Base-by-base conservation (phyloP, 1,140 invertebrate species). In the Orchestia grillus region DNA sequence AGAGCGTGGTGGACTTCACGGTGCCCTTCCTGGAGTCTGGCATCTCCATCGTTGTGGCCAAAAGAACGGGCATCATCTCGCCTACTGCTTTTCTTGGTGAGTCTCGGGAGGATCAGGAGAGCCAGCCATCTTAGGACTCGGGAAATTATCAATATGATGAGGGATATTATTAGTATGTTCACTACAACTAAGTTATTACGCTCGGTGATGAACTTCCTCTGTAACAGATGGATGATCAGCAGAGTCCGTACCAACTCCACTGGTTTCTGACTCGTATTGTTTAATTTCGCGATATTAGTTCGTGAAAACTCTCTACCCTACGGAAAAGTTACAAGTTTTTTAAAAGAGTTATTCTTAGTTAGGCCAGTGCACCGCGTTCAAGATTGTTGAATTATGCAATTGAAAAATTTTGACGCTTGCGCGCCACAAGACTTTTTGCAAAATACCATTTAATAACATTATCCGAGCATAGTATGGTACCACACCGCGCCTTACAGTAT, bases 11-110 rank as follows among this genome's bases (percentile, higher is more conserved):
- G 88, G 99, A 99, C 97, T 99, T 99, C 97, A 99, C 99, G 91
- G 98, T 99, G 90, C 99, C 99, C 0, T 99, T 99, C 97, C 98
- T 99, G 98, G 99, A 99, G 97, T 99, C 99, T 4, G 99, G 99
- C 57, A 99, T 99, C 44, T 99, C 99, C 3, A 99, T 99, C 96
- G 98, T 99, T 0, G 99, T 99, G 0, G 99, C 99, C 3, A 99
- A 99, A 97, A 98, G 99, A 97, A 99, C 99, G 15, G 99, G 99
- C 41, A 99, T 99, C 96, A 99, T 99, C 96, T 99, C 99, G 0
- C 99, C 99, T 0, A 99, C 99, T 36, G 99, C 99, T n/a, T 99
- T 99, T 97, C 97, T 99, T 96, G 98, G 98, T 98, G 97, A 97
- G 92, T 19, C 44, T 91, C 42, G 44, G 23, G 6, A 91, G 87